Conservation (phyloP, 2,113 vertebrate genomes). For the Acrocephalus kingi region DNA sequence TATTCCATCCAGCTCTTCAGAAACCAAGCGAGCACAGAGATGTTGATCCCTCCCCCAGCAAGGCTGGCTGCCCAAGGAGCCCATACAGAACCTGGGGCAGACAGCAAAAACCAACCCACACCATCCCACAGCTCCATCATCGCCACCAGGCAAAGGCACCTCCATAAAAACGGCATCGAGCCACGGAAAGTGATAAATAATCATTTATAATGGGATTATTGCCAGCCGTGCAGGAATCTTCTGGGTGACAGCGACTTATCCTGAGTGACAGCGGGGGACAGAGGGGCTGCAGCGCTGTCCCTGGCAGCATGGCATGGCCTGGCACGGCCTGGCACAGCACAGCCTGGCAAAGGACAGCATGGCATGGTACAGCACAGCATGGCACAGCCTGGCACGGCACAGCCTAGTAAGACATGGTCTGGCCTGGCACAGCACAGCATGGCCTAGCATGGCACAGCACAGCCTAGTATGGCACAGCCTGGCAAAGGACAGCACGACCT, state of each 20-base stretch:
- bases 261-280: fast-evolving
- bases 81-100: neutral
- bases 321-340: neutral
- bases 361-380: neutral
- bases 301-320: neutral
- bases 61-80: neutral
- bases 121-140: neutral
- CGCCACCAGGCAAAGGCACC: fast-evolving
- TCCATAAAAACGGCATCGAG: fast-evolving
- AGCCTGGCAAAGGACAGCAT: too few relatives aligned
- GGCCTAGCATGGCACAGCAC: too few relatives aligned
- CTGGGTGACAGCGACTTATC: neutral
- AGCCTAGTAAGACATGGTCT: too few relatives aligned
- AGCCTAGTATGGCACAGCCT: too few relatives aligned
- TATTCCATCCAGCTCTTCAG: neutral
- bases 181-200: neutral
- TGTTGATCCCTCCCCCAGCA: too few relatives aligned
- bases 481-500: too few relatives aligned
- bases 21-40: fast-evolving
- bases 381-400: neutral
- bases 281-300: neutral
- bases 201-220: neutral
- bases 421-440: too few relatives aligned
- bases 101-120: neutral
- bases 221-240: neutral